phyloP scores from a whole-genome alignment of 2,113 vertebrate species.

The Cryptotis parvus region DNA sequence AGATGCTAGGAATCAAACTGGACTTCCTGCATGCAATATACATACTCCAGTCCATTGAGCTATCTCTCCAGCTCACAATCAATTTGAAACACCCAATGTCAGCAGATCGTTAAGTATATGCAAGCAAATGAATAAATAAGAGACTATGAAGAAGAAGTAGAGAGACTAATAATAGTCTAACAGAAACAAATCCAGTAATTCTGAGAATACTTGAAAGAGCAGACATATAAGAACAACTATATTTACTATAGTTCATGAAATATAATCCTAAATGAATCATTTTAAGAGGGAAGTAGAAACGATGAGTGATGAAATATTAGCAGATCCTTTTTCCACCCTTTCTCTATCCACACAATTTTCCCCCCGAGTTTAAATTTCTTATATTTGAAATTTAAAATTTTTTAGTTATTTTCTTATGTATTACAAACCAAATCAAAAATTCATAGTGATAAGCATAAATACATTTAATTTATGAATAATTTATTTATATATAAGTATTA shows the following conservation, averaged over 20 bases:
- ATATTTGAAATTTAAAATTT: conserved; percentile 11
- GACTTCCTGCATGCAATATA: no score
- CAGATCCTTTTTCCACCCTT: not conserved
- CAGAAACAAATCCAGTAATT: conserved; percentile 2
- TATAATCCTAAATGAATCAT: not conserved
- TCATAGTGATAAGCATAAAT: not conserved
- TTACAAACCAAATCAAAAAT: not conserved
- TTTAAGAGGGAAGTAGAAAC: not conserved
- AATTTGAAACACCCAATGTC: conserved; percentile 25
- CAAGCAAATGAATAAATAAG: conserved; percentile 43
- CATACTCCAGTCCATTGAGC: no score
- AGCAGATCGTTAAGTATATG: not conserved
- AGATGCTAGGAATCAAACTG: no score
- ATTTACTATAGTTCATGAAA: not conserved
- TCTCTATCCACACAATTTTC: not conserved
- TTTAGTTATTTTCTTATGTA: not conserved
- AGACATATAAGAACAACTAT: not conserved
- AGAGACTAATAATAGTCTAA: not conserved
- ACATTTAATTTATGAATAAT: not conserved
- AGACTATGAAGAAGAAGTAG: not conserved
- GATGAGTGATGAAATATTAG: not conserved
- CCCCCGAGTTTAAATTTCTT: not conserved
- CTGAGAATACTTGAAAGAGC: not conserved
- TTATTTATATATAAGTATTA: not conserved
- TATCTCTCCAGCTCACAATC: not conserved